Evolutionary conservation across 2,888 invertebrate genomes (phyloP), one percentile per base, ranked within the genome.

Genomic region (Mimumesa dahlbomi): DNA sequence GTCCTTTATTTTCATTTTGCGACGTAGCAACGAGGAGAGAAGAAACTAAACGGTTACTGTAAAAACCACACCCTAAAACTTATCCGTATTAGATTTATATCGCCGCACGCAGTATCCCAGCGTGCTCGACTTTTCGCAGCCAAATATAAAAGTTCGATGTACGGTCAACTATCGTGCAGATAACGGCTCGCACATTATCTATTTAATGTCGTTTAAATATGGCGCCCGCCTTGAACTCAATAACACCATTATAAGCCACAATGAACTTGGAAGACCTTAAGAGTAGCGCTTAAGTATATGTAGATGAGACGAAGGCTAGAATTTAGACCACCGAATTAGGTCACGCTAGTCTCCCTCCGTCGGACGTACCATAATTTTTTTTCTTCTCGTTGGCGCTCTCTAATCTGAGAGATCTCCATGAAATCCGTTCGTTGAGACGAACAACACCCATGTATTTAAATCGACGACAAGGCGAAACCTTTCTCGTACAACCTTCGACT

Each of bases 221-320:
- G 56, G 54, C 46, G 48, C 40, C 63, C 65, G 79, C 79, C 81
- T 83, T 85, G 83, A 84, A 81, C 85, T 82, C 79, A 82, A 84
- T 84, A 82, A 77, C 80, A 45, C 53, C 62, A 76, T 83, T 81
- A 79, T 46, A 56, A 64, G 72, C 61, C 74, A 59, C 75, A 83
- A 83, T 82, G 75, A 84, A 79, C 75, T 67, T 71, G 75, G 64
- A 48, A 31, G 73, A 63, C 62, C 66, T 71, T 68, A 50, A 54
- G n/a, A 69, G 65, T 54, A 49, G 49, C 54, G 29, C 58, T 73
- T 59, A 67, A 77, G 68, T 70, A 67, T 69, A 63, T 56, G 46
- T 13, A 57, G 52, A 62, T 67, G 46, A 52, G 14, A 16, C n/a
- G n/a, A 42, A 36, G 22, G 56, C 16, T 29, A 38, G 46, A 29